Conservation (phyloP, 2,888 invertebrate genomes). For the Julus scanicus region DNA sequence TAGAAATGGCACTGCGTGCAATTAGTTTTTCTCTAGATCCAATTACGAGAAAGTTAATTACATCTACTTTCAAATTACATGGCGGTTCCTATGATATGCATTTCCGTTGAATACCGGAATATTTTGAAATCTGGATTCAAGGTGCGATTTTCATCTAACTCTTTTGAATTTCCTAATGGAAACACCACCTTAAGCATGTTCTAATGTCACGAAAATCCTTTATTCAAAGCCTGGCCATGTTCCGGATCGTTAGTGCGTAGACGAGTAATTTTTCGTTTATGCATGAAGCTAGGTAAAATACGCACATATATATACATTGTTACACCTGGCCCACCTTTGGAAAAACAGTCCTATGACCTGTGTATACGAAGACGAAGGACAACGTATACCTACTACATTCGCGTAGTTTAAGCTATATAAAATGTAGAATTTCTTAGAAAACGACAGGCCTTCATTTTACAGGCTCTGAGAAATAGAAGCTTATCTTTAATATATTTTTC, state of each 20-base stretch:
- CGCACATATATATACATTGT: background rate
- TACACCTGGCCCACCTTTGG: conserved; percentile 40
- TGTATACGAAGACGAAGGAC: background rate
- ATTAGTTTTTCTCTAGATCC: background rate
- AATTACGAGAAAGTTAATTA: conserved; percentile 45
- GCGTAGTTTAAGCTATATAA: background rate
- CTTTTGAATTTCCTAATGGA: conserved; percentile 37
- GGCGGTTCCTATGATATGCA: conserved; percentile 39
- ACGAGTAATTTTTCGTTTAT: conserved; percentile 16
- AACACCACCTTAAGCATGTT: conserved; percentile 40
- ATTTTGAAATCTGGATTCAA: conserved; percentile 30
- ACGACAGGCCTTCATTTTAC: background rate
- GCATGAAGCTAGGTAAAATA: conserved; percentile 32
- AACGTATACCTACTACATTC: background rate
- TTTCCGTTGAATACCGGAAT: conserved; percentile 37
- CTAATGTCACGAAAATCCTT: conserved; percentile 45
- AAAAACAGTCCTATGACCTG: background rate
- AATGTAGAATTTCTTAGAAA: background rate
- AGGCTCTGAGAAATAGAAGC: background rate
- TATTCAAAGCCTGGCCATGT: conserved; percentile 45
- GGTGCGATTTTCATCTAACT: conserved; percentile 43
- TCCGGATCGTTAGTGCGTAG: conserved; percentile 44
- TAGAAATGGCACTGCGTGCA: background rate
- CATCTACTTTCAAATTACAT: conserved; percentile 28
- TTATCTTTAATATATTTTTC: conserved; percentile 22